Base-by-base conservation (phyloP, 2,113 vertebrate species). In the Prionailurus bengalensis region DNA sequence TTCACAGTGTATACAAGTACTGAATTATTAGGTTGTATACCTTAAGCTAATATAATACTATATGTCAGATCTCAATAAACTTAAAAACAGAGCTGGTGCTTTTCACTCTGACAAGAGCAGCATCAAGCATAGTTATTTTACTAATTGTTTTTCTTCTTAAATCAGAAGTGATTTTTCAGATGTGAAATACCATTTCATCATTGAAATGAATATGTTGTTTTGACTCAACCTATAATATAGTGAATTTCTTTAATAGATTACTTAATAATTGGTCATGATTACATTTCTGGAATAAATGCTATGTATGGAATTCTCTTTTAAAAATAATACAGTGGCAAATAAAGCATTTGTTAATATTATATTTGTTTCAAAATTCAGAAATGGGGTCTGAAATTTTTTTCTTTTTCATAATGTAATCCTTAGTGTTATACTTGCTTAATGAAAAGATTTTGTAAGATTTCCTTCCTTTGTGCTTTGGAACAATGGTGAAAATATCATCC, bases 401-500 rank as follows among this genome's bases (percentile, higher is more conserved):
- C 39, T 78, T 94, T 85, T 79, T 90, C 27, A 29, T 85, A 78
- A 84, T 79, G 39, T 91, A 96, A 92, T 85, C 19, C 58, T 89
- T 85, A 87, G 48, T 81, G 55, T 91, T 93, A 76, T 21, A 63
- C 73, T 95, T 95, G 65, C 85, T 93, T 97, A 92, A 93, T 88
- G 61, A 91, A 96, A 91, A 36, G 48, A 29, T 85, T 94, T 97
- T 93, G 94, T 15, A 79, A 95, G 14, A 96, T 97, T 96, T 96
- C 73, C 73, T 95, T 97, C 73, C 86, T 89, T 31, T 96, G 10
- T 91, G 19, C 42, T 95, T 21, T 89, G 78, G 61, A 15, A 25
- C 42, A 48, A 53, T 92, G 66, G 25, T 93, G 2, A 95, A 93
- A 95, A 78, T 95, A 61, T 76, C 16, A 90, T 66, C 39, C 89